Conservation (phyloP, 1,140 invertebrate genomes). For the Drosophila pruinosa region DNA sequence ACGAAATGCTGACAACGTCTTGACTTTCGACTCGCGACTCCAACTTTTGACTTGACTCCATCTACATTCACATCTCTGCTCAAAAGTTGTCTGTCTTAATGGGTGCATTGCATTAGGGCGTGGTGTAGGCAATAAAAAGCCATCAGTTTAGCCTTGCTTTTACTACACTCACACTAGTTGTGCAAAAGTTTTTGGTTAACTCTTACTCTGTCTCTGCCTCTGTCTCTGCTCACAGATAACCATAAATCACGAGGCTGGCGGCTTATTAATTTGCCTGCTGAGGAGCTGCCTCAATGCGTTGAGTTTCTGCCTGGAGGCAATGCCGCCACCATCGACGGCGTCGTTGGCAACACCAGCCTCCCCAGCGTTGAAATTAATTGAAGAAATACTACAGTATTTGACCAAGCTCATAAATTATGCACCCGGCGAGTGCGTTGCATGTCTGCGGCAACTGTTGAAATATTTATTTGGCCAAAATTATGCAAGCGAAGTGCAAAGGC, state of each 20-base stretch:
- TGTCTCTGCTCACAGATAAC: slow-evolving; percentile 84
- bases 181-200: background rate
- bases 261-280: slow-evolving; percentile 87
- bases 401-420: slow-evolving; percentile 88
- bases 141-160: slow-evolving; percentile 6
- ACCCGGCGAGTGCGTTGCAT: slow-evolving; percentile 87
- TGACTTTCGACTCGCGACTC: slow-evolving; percentile 63
- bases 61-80: background rate
- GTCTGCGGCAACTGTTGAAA: slow-evolving; percentile 92
- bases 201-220: slow-evolving; percentile 8
- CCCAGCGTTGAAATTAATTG: slow-evolving; percentile 84
- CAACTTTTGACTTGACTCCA: slow-evolving; percentile 35
- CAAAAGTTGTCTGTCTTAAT: slow-evolving; percentile 56
- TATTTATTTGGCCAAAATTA: slow-evolving; percentile 91
- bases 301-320: slow-evolving; percentile 68
- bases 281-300: slow-evolving; percentile 74
- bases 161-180: slow-evolving; percentile 2
- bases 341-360: slow-evolving; percentile 15
- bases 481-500: slow-evolving; percentile 78
- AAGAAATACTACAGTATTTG: slow-evolving; percentile 91
- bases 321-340: slow-evolving; percentile 12
- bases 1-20: slow-evolving; percentile 58
- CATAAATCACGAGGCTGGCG: slow-evolving; percentile 87
- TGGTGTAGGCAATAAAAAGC: slow-evolving; percentile 31
- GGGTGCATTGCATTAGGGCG: slow-evolving; percentile 59